Conservation (phyloP, 2,797 vertebrate genomes). For the Nyctalus aviator region DNA sequence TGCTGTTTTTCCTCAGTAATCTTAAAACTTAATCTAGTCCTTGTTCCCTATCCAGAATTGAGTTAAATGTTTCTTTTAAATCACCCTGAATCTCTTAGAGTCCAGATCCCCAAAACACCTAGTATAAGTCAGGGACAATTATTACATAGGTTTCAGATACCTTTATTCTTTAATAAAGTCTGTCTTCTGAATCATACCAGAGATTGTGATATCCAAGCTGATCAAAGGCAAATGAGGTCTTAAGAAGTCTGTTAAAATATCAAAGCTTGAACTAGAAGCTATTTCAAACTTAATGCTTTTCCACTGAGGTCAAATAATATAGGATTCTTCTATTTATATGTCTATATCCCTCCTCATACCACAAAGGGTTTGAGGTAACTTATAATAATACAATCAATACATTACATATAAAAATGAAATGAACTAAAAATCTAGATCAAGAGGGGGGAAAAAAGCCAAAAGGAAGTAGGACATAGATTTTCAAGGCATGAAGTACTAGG, state of each 20-base stretch:
- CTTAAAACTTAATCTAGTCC: slow-evolving; percentile 30
- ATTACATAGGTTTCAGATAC: neutral
- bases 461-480: slow-evolving; percentile 12
- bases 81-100: slow-evolving; percentile 55
- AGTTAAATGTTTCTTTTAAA: slow-evolving; percentile 52
- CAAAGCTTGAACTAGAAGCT: neutral
- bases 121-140: neutral
- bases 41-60: slow-evolving; percentile 48
- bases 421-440: slow-evolving; percentile 58
- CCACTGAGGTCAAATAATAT: slow-evolving; percentile 43
- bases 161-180: neutral
- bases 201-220: slow-evolving; percentile 23
- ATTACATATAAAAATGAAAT: slow-evolving; percentile 51
- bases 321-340: slow-evolving; percentile 32
- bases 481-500: slow-evolving; percentile 25
- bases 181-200: slow-evolving; percentile 45
- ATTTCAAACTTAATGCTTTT: slow-evolving; percentile 32
- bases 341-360: neutral
- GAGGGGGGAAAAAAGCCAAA: neutral
- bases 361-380: slow-evolving; percentile 14
- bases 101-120: slow-evolving; percentile 39
- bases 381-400: neutral
- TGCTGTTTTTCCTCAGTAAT: neutral
- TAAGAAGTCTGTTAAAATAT: slow-evolving; percentile 54
- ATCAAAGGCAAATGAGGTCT: slow-evolving; percentile 32